Evolutionary conservation across 1,140 invertebrate species (phyloP), one percentile per base, ranked within the genome.

Genomic region (Drosophila fuyamai): DNA sequence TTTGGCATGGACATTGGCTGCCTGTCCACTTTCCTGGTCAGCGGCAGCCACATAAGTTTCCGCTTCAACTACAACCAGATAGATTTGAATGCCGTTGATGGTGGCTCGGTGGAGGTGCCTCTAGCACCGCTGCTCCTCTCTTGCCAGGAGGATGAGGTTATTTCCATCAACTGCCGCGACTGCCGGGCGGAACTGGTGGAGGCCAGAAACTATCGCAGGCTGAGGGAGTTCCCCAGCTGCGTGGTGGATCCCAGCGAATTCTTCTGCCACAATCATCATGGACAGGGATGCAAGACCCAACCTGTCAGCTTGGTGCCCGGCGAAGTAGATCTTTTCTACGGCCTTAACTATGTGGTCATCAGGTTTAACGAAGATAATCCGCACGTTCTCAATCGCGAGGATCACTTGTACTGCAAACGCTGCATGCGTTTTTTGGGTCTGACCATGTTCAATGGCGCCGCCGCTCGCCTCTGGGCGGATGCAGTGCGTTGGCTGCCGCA

Each of bases 261-360:
- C 62, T 91, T 92, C n/a, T 91, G 90, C 46, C 90, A 91, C 62
- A 76, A 23, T 40, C 83, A 88, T 32, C 83, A 88, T 32, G 67
- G 55, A 12, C 1, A 43, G 0, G 46, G 12, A 1, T 44, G 57
- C 18, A 44, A 51, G 8, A 23, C 23, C 18, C 14, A 59, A n/a
- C 48, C 2, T 61, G 48, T 13, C 14, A 72, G 72, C 10, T n/a
- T 92, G 16, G 62, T 89, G 38, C 90, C 90, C 0, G 46, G 44
- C 1, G 13, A 13, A 8, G 29, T 7, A 0, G 83, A 92, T 43
- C 61, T 92, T 7, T 92, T 80, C 51, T 92, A 90, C 38, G 90
- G 90, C 6, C 75, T 90, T 9, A 83, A 92, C 58, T 66, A 80
- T 23, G 71, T 90, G 60, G 81, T 92, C 12, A 18, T 92, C 8